Percentiles rank a stretch among this genome's conserved stretches.
Evolutionary conservation across 2,113 vertebrate species (phyloP).

Genomic region (Sceloporus tristichus): DNA sequence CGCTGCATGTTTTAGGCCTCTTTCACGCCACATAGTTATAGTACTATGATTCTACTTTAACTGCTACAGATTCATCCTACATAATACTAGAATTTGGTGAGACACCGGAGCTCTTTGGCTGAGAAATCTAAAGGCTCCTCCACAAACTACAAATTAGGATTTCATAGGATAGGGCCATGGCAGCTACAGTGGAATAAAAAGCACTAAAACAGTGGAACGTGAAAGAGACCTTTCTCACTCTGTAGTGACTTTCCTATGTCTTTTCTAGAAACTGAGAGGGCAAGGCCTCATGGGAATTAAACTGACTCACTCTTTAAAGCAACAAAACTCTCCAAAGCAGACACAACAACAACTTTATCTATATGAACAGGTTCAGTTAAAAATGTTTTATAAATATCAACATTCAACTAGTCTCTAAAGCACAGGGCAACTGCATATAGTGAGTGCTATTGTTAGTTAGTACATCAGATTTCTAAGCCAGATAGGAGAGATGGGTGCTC

Average conservation of each 20-base stretch:
- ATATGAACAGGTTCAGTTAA: not conserved
- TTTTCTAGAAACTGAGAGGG: not conserved
- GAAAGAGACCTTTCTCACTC: not conserved
- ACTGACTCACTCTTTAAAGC: not conserved
- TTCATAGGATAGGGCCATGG: no score
- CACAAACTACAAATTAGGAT: no score
- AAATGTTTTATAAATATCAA: not conserved
- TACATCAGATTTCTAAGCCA: not conserved
- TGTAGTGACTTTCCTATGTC: not conserved
- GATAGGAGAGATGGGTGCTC: not conserved
- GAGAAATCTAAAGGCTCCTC: no score
- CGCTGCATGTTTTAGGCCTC: not conserved
- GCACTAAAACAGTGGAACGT: no score
- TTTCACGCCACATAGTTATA: no score
- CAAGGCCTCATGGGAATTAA: not conserved
- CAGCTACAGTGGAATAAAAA: no score
- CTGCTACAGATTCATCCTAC: no score
- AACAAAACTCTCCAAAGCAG: not conserved
- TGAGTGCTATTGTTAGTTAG: not conserved
- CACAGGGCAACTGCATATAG: fast-evolving
- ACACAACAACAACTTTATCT: not conserved
- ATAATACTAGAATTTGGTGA: no score
- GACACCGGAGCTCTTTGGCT: no score
- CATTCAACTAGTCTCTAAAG: not conserved
- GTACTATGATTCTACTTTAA: no score